Evolutionary conservation across 2,113 vertebrate species (phyloP), one percentile per base, ranked within the genome.

Genomic region (Eclectus roratus): DNA sequence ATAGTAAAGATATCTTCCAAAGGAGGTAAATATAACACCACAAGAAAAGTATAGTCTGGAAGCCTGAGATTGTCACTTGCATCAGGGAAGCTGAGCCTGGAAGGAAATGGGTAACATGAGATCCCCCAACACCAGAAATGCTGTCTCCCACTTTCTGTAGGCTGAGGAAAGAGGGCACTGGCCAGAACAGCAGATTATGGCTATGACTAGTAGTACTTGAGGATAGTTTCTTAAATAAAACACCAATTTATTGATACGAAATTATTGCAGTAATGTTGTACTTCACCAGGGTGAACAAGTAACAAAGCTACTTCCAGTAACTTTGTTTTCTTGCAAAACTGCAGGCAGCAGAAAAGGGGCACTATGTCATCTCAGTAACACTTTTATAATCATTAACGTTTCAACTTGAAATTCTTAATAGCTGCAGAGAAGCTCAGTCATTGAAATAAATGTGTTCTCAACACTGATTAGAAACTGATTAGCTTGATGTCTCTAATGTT

Each of bases 401-500:
- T 95, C 90, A 91, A 79, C 74, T 89, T 93, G 61, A 91, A 95
- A 93, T 94, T 95, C 77, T 89, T 83, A 84, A 78, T 93, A 84
- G 69, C 82, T 86, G 73, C 35, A 81, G 68, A 95, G 60, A 90
- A 55, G 52, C 47, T 95, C 69, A 15, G 72, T 65, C 16, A 13
- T 61, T 69, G 82, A 94, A 94, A 93, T 93, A 81, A 91, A 96
- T 93, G 69, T 81, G 69, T 72, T 77, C 12, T 11, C 69, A 85
- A 76, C 87, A 84, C 92, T 91, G 90, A 97, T 96, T 96, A 92
- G 94, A 96, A 95, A 87, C 69, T 50, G 69, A 93, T 97, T 96
- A 96, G 65, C 76, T 89, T 80, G 80, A 90, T 91, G 88, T 86
- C 69, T 92, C 68, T 86, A 83, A 91, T 93, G 69, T 92, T 96